Conservation (phyloP, 2,797 vertebrate genomes). For the Halcyon chelicuti region DNA sequence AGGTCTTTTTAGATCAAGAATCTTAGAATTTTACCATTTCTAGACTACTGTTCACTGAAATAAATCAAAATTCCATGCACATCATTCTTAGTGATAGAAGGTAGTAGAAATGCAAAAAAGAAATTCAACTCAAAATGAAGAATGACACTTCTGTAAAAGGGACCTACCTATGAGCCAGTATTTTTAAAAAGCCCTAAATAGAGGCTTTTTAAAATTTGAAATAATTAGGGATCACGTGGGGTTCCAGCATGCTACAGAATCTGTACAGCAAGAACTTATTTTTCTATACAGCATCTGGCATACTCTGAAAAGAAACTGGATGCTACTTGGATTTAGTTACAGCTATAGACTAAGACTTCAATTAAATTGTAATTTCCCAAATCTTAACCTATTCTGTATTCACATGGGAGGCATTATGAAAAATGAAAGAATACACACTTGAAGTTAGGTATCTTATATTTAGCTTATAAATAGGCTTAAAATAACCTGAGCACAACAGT, state of each 20-base stretch:
- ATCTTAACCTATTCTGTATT: neutral
- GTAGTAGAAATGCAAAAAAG: neutral
- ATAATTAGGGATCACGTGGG: neutral
- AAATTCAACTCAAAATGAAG: neutral
- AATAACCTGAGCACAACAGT: neutral
- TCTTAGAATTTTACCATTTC: neutral
- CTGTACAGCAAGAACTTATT: neutral
- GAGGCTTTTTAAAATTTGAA: neutral
- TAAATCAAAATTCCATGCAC: neutral
- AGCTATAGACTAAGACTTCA: neutral
- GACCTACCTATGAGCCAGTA: neutral
- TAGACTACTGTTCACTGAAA: neutral
- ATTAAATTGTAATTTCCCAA: neutral
- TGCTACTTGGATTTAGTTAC: neutral
- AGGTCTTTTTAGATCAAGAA: neutral
- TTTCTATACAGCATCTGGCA: neutral
- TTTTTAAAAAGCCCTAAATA: neutral
- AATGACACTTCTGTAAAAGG: neutral
- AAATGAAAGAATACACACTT: neutral
- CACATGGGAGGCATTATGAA: neutral
- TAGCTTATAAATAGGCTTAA: neutral
- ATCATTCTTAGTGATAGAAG: neutral
- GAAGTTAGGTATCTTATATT: neutral
- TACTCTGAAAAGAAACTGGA: neutral
- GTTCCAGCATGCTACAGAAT: neutral